phyloP scores from a whole-genome alignment of 2,797 vertebrate species.

The Sebastiscus tertius region DNA sequence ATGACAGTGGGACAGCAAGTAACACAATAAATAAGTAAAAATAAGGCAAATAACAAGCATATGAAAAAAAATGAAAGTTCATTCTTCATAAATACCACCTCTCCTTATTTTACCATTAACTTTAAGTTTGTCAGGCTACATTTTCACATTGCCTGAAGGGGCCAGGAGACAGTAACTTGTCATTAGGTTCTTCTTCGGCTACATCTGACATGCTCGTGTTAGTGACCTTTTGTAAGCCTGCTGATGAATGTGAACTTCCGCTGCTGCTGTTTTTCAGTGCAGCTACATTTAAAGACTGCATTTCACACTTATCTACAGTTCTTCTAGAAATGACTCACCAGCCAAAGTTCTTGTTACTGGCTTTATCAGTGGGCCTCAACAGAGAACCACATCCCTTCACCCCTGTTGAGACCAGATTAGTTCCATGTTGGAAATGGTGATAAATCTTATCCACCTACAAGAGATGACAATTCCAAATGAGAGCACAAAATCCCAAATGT shows the following conservation, averaged over 20 bases:
- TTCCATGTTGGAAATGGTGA: not conserved
- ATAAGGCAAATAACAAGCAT: not conserved
- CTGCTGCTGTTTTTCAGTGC: not conserved
- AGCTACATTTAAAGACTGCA: too few relatives aligned
- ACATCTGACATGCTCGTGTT: not conserved
- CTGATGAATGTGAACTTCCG: not conserved
- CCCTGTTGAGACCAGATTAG: not conserved
- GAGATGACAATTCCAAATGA: not conserved
- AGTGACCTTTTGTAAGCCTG: not conserved
- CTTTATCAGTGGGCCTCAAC: not conserved
- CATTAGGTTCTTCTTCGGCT: not conserved
- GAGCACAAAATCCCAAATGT: too few relatives aligned
- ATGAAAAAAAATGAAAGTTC: not conserved
- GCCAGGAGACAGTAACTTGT: not conserved
- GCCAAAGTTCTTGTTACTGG: not conserved
- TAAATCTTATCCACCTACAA: not conserved
- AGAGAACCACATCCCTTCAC: not conserved
- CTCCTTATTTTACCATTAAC: not conserved
- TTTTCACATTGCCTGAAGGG: not conserved
- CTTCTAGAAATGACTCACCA: not conserved
- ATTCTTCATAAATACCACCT: not conserved
- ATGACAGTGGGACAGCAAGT: not conserved
- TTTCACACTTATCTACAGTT: not conserved
- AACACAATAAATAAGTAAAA: conserved; percentile 8
- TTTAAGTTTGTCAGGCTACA: not conserved